These are phyloP conservation scores for Cyanoderma ruficeps DNA, from an alignment of 2,113 vertebrate genomes.

Conservation along the genomic window DNA sequence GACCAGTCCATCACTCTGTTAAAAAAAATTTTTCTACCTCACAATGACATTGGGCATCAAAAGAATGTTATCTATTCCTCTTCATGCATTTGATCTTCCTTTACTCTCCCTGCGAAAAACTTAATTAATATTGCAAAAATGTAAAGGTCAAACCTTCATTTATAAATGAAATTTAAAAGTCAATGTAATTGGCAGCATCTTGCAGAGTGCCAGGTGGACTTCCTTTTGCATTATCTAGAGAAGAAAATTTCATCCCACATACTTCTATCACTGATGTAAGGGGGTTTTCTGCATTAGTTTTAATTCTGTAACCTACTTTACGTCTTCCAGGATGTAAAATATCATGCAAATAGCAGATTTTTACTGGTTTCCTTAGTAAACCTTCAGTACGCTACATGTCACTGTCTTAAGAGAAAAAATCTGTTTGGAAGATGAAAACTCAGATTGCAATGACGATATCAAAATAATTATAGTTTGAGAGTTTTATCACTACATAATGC, in stretches of 20 bases:
- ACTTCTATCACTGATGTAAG: not conserved
- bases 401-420: not conserved
- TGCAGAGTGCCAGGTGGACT: not conserved
- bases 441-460: not conserved
- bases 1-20: not conserved
- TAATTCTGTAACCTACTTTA: not conserved
- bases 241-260: not conserved
- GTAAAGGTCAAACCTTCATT: conserved; percentile 51
- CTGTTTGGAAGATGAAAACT: not conserved
- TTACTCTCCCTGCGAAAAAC: not conserved
- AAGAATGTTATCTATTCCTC: not conserved
- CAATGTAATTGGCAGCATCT: not conserved
- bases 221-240: not conserved
- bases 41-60: not conserved
- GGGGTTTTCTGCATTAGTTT: not conserved
- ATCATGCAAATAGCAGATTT: not conserved
- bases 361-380: not conserved
- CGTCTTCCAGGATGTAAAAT: not conserved
- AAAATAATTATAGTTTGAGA: not conserved
- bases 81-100: not conserved
- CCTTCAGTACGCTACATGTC: not conserved
- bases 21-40: not conserved
- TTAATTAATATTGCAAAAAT: conserved; percentile 23
- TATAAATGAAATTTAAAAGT: conserved; percentile 37
- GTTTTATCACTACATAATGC: not conserved